phyloP scores from a whole-genome alignment of 1,140 invertebrate species.

The Vanessa tameamea region DNA sequence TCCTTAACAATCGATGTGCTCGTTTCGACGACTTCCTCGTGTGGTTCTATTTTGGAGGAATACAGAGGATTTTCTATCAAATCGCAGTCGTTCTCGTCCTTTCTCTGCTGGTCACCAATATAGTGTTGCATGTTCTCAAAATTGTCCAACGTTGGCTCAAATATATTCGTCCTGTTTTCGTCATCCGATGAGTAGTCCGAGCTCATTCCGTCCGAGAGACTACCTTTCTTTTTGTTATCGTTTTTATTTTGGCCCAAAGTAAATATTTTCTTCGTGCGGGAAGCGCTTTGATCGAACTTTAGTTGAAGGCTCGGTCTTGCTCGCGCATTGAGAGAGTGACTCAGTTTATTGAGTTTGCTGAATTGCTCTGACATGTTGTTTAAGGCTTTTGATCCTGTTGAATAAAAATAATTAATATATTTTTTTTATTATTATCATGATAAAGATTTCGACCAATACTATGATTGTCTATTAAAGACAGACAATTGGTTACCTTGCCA shows the following conservation, averaged over 20 bases:
- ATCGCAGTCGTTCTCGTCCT: conserved; percentile 66
- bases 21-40: conserved; percentile 50
- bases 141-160: conserved; percentile 79
- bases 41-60: conserved; percentile 76
- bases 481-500: no score
- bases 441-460: no score
- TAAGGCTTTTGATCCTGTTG: conserved; percentile 86
- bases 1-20: conserved; percentile 38
- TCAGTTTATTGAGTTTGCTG: conserved; percentile 89
- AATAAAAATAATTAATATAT: no score
- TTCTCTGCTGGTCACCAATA: conserved; percentile 64
- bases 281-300: conserved; percentile 67
- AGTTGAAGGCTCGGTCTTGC: conserved; percentile 68
- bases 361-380: conserved; percentile 92
- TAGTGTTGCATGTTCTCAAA: conserved; percentile 78
- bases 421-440: no score
- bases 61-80: conserved; percentile 77
- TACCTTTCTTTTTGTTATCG: conserved; percentile 73
- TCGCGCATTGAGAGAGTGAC: conserved; percentile 84
- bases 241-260: conserved; percentile 72
- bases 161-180: conserved; percentile 77
- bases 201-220: conserved; percentile 75
- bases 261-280: conserved; percentile 76
- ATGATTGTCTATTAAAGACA: no score
- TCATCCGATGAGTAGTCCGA: conserved; percentile 79